phyloP scores from a whole-genome alignment of 92 coral and sea anemone genomes.

The Virgularia gustaviana region DNA sequence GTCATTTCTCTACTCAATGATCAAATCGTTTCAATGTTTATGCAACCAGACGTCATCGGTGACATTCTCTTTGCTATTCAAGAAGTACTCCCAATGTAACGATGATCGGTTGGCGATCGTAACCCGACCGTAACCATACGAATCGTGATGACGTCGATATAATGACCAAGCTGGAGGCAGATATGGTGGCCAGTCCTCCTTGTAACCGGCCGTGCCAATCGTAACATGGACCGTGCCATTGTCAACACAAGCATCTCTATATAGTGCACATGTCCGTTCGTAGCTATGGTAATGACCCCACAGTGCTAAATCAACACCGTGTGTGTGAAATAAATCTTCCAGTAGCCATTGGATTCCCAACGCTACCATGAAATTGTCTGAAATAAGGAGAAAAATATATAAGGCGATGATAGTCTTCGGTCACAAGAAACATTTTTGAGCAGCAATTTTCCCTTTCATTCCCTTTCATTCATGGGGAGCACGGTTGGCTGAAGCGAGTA shows the following conservation, averaged over 20 bases:
- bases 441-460: not conserved
- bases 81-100: constrained; percentile 81
- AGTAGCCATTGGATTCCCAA: constrained; percentile 68
- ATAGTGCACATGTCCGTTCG: constrained; percentile 84
- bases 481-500: too few species aligned
- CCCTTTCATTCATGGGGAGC: too few species aligned
- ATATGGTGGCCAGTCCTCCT: constrained; percentile 53
- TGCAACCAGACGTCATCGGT: constrained; percentile 70
- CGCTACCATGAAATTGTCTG: constrained; percentile 74
- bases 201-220: constrained; percentile 91
- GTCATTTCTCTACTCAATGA: too few species aligned
- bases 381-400: constrained; percentile 23
- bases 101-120: constrained; percentile 68
- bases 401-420: too few species aligned
- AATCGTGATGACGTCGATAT: constrained; percentile 58
- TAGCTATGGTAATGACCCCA: constrained; percentile 99
- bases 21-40: too few species aligned
- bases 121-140: constrained; percentile 82
- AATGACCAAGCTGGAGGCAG: constrained; percentile 79
- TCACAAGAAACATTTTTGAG: not conserved
- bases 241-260: constrained; percentile 53
- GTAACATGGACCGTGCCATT: constrained; percentile 74
- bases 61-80: constrained; percentile 61
- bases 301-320: constrained; percentile 79
- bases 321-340: constrained; percentile 69